These are phyloP conservation scores for Leptura quadrifasciata DNA, from an alignment of 2,888 invertebrate species.

Conservation along the genomic window DNA sequence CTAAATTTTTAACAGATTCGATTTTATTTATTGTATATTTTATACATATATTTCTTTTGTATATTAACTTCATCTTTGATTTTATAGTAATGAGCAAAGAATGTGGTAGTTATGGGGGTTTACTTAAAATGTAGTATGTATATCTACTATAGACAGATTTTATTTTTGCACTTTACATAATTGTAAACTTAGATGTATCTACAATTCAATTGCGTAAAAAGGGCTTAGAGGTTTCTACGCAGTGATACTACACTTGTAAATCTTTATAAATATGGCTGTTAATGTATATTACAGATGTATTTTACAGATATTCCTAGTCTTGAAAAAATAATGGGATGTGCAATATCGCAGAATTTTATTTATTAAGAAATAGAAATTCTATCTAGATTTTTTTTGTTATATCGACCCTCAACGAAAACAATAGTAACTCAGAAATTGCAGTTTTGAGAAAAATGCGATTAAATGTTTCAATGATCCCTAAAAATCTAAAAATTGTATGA, in stretches of 20 bases:
- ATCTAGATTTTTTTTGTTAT: too few relatives aligned
- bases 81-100: neutral
- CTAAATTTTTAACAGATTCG: slow-evolving; percentile 14
- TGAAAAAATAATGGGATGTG: neutral
- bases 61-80: slow-evolving; percentile 5
- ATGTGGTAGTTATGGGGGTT: neutral
- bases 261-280: neutral
- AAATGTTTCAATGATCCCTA: too few relatives aligned
- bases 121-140: neutral
- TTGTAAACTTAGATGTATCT: neutral
- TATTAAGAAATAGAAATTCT: too few relatives aligned
- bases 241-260: neutral
- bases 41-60: slow-evolving; percentile 36
- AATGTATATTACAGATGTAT: slow-evolving; percentile 1
- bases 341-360: too few relatives aligned
- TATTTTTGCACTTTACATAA: neutral
- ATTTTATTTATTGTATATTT: slow-evolving; percentile 42
- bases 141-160: neutral
- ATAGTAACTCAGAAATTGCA: too few relatives aligned
- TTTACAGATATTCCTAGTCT: neutral
- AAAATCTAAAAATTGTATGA: too few relatives aligned
- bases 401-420: too few relatives aligned
- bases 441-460: too few relatives aligned
- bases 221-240: neutral
- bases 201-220: neutral